phyloP scores from a whole-genome alignment of 2,113 vertebrate genomes.

The Ifrita kowaldi region DNA sequence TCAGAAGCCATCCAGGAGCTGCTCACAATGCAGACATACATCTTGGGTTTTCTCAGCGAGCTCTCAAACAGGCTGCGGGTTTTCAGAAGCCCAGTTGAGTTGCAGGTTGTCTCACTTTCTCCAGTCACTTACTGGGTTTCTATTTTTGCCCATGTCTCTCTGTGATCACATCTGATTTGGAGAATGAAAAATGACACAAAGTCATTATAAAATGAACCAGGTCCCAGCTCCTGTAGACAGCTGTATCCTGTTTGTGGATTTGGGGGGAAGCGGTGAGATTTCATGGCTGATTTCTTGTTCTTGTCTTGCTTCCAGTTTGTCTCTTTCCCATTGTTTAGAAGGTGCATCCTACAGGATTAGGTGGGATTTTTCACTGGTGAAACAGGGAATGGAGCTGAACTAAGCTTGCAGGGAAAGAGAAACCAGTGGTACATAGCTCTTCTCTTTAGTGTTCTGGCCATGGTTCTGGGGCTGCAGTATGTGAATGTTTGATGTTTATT shows the following conservation, averaged over 20 bases:
- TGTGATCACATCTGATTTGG: background rate
- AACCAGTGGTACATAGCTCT: background rate
- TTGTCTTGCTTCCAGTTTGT: background rate
- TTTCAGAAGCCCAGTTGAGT: background rate
- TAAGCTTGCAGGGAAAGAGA: background rate
- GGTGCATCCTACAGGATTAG: conserved; percentile 13
- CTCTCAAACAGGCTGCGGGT: background rate
- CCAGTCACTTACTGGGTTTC: background rate
- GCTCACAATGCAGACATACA: rapidly evolving
- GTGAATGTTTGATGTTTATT: conserved; percentile 30
- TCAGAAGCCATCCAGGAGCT: background rate
- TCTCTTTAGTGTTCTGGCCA: background rate
- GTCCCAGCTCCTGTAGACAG: background rate
- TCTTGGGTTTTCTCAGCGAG: background rate
- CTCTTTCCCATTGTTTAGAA: background rate
- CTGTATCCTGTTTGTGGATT: conserved; percentile 39
- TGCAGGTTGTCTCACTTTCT: background rate
- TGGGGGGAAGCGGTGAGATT: background rate
- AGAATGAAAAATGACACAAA: conserved; percentile 28
- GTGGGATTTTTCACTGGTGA: background rate
- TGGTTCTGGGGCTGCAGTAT: background rate
- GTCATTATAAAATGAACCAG: conserved; percentile 9
- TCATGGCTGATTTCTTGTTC: background rate
- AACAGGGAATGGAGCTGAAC: background rate
- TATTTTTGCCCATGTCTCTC: background rate